Conservation (phyloP, 2,888 invertebrate species). For the Agrotis segetum region DNA sequence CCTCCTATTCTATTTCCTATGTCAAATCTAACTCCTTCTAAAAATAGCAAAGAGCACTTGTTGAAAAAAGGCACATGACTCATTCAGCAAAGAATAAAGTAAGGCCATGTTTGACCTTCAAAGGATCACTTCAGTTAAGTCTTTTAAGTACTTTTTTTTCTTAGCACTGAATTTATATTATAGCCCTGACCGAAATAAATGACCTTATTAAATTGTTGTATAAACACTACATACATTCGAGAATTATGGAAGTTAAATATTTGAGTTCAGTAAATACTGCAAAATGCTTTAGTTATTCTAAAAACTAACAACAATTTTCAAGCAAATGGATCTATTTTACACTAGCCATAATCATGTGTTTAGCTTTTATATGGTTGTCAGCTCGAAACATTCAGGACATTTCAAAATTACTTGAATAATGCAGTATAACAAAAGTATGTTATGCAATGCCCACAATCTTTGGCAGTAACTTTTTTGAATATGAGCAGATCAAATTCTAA, state of each 20-base stretch:
- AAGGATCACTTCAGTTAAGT: constrained; percentile 58
- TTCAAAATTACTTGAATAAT: constrained; percentile 18
- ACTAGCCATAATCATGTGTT: background rate
- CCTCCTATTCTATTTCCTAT: constrained; percentile 48
- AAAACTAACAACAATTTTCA: constrained; percentile 25
- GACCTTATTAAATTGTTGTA: constrained; percentile 57
- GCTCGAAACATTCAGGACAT: constrained; percentile 10
- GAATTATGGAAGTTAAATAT: constrained; percentile 46
- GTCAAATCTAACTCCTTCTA: constrained; percentile 40
- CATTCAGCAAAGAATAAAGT: constrained; percentile 42
- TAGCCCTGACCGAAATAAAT: constrained; percentile 67
- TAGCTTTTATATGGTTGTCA: constrained; percentile 8
- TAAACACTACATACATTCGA: constrained; percentile 45
- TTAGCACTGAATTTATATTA: constrained; percentile 52
- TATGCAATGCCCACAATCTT: constrained; percentile 49
- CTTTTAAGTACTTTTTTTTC: constrained; percentile 59
- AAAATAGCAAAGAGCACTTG: constrained; percentile 60
- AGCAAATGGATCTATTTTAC: constrained; percentile 10
- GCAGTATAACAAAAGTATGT: constrained; percentile 23
- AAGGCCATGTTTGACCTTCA: constrained; percentile 41
- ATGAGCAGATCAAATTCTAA: constrained; percentile 41
- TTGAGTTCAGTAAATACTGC: constrained; percentile 51
- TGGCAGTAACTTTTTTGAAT: constrained; percentile 51
- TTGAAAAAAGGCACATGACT: constrained; percentile 65
- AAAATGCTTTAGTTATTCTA: constrained; percentile 43